phyloP scores from a whole-genome alignment of 1,140 invertebrate species.

The Neuroterus valhalla region DNA sequence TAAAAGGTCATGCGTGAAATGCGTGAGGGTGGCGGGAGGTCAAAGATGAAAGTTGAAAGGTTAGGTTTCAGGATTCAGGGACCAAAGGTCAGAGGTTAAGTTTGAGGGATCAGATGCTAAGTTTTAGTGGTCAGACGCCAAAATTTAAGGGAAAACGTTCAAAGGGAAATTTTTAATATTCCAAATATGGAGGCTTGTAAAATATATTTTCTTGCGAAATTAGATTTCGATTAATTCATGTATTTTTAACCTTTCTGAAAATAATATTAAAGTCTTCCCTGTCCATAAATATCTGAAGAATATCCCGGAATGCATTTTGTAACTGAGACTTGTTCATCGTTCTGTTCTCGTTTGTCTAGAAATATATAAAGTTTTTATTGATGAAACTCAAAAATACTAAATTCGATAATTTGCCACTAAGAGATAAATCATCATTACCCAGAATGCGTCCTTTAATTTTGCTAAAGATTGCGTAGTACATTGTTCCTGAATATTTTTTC shows the following conservation, averaged over 20 bases:
- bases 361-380: constrained; percentile 1
- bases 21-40: too few relatives aligned
- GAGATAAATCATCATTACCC: constrained; percentile 52
- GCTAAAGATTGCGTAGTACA: constrained; percentile 55
- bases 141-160: not conserved
- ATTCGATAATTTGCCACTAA: not conserved
- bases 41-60: too few relatives aligned
- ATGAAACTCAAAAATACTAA: not conserved
- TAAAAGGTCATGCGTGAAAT: too few relatives aligned
- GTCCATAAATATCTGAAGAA: constrained; percentile 51
- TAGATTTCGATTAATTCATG: not conserved
- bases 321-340: constrained; percentile 52
- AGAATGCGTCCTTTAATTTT: constrained; percentile 53
- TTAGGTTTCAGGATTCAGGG: too few relatives aligned
- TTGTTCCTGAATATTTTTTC: constrained; percentile 57
- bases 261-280: constrained; percentile 51
- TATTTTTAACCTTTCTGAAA: constrained; percentile 55
- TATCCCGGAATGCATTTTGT: constrained; percentile 48
- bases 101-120: not conserved
- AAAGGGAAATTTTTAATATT: not conserved
- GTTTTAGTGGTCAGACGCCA: not conserved
- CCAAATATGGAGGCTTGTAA: not conserved
- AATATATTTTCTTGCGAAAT: not conserved
- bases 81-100: too few relatives aligned
- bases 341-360: constrained; percentile 45